phyloP scores from a whole-genome alignment of 2,113 vertebrate genomes.

The Gobiocypris rarus region DNA sequence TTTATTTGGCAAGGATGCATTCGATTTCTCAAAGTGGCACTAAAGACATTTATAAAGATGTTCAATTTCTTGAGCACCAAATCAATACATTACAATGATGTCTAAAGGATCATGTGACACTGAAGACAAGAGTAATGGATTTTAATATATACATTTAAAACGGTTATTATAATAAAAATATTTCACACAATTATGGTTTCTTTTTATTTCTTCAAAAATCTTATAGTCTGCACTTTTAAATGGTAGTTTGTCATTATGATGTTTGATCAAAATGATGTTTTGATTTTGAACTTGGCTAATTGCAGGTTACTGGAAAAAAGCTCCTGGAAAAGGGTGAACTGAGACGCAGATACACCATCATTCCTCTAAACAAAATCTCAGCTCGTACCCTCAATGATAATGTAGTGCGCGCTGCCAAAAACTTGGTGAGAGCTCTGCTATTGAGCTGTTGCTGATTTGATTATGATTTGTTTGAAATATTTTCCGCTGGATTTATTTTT shows the following conservation, averaged over 20 bases:
- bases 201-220: too few species aligned
- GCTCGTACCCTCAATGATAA: slow-evolving; percentile 77
- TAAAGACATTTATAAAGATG: not conserved
- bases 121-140: not conserved
- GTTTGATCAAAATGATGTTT: not conserved
- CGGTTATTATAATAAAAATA: too few species aligned
- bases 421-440: slow-evolving; percentile 76
- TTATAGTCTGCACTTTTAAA: not conserved
- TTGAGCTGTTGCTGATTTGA: not conserved
- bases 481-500: not conserved
- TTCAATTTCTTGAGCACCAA: not conserved
- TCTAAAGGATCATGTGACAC: not conserved
- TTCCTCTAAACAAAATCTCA: slow-evolving; percentile 94
- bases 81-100: not conserved
- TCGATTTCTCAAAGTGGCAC: not conserved
- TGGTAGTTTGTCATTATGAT: not conserved
- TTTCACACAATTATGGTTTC: too few species aligned
- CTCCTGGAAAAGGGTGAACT: slow-evolving; percentile 90
- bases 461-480: not conserved
- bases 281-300: slow-evolving; percentile 1
- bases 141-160: too few species aligned
- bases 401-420: slow-evolving; percentile 80
- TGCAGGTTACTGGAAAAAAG: slow-evolving; percentile 91
- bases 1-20: not conserved
- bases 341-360: slow-evolving; percentile 89